Evolutionary conservation across 1,140 invertebrate species (phyloP).

Genomic region (Nixonia krombeini): DNA sequence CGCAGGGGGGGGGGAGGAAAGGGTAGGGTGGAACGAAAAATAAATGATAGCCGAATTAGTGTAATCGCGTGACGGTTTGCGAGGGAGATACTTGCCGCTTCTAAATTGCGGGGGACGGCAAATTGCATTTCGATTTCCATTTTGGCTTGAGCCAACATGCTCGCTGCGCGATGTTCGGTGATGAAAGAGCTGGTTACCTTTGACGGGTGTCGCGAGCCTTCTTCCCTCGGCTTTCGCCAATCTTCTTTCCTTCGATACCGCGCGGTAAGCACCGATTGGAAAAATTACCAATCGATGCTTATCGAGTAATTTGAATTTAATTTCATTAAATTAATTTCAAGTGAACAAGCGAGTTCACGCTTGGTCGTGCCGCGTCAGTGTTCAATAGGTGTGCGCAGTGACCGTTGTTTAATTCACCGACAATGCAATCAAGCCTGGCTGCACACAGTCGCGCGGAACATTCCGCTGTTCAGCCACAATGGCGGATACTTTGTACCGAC

Average conservation of each 20-base stretch:
- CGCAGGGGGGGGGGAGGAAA: constrained; percentile 50
- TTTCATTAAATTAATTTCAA: too few species aligned
- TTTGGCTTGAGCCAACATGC: constrained; percentile 58
- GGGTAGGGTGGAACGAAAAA: constrained; percentile 62
- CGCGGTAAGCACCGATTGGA: too few species aligned
- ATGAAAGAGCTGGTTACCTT: constrained; percentile 22
- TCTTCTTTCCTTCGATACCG: too few species aligned
- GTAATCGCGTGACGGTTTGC: constrained; percentile 69
- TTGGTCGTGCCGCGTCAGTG: constrained; percentile 46
- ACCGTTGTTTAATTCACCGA: constrained; percentile 67
- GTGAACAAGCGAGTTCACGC: constrained; percentile 36
- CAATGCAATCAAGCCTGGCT: constrained; percentile 59
- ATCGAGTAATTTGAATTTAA: too few species aligned
- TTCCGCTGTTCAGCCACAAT: constrained; percentile 51
- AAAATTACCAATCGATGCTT: too few species aligned
- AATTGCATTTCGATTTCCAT: constrained; percentile 71
- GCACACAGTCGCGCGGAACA: constrained; percentile 29
- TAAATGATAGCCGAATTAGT: constrained; percentile 72
- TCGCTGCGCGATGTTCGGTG: neutral
- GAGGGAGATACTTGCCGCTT: constrained; percentile 57
- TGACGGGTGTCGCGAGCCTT: constrained; percentile 1
- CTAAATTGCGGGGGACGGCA: constrained; percentile 56
- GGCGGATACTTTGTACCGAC: constrained; percentile 29
- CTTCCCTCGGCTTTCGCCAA: too few species aligned
- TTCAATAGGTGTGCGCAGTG: constrained; percentile 33